Conservation (phyloP, 2,888 invertebrate species). For the Tridacna crocea region DNA sequence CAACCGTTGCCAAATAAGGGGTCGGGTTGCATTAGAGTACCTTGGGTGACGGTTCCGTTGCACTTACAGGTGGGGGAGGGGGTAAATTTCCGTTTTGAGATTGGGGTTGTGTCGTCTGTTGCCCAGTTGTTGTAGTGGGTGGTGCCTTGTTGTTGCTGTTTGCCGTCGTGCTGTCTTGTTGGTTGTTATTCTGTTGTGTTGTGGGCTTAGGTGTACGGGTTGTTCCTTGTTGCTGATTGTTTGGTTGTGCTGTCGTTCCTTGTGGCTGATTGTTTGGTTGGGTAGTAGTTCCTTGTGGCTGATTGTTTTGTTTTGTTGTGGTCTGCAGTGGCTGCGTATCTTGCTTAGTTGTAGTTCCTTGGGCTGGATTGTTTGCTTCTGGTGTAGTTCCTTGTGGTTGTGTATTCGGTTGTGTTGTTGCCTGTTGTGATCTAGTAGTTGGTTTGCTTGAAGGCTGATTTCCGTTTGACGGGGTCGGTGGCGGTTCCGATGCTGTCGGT, state of each 20-base stretch:
- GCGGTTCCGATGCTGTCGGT: neutral
- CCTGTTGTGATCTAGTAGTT: neutral
- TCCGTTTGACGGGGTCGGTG: neutral
- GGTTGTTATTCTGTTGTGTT: neutral
- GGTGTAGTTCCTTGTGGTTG: neutral
- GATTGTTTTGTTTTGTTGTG: neutral
- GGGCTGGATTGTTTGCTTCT: neutral
- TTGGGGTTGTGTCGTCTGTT: no score
- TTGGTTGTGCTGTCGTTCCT: neutral
- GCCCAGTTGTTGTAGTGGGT: no score
- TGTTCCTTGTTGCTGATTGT: neutral
- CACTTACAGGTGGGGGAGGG: no score
- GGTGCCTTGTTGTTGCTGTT: no score
- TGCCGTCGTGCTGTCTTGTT: no score
- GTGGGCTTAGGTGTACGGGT: neutral
- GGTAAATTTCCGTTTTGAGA: no score
- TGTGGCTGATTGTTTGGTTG: neutral
- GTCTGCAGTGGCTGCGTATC: neutral
- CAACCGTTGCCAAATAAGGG: no score
- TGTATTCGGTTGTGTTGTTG: neutral
- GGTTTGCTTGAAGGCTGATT: neutral
- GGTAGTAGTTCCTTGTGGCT: neutral
- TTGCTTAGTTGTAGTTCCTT: neutral
- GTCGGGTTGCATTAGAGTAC: no score
- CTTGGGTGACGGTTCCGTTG: no score